Base-by-base conservation (phyloP, 2,888 invertebrate species). In the Cephus rjabovi region DNA sequence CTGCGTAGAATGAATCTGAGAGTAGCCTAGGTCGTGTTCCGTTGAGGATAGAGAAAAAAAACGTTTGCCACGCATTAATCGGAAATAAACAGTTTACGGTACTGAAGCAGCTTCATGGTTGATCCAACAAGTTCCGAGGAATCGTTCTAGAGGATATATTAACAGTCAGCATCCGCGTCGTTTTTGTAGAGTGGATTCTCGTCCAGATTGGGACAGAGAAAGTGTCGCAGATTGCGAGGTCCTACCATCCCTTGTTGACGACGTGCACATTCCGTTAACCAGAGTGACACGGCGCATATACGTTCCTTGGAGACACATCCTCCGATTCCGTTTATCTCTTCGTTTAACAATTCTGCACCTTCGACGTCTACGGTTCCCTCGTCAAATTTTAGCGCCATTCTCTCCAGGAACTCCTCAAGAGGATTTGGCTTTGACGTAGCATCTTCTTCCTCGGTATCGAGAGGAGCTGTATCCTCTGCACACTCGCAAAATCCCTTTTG, bases 151-250 rank as follows among this genome's bases (percentile, higher is more conserved):
- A 56, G 56, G 23, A 9, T 23, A 9, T 56, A 23, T 23, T 23
- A 56, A 56, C 23, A 56, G 56, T 56, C 56, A 56, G 56, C 1
- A 23, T 56, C 56, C 6, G 9, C 56, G 2, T 56, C 23, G 56
- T 56, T 56, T 56, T 56, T 56, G 9, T 56, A 56, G 56, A 9
- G 56, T 23, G 56, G 56, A 56, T 23, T 56, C 56, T 89, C 88
- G 83, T 95, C 95, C 82, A 95, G 87, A 0, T 95, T 94, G 1
- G 96, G 95, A 79, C 95, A 95, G 78, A 94, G 92, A 86, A 94
- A 95, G 85, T 95, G 95, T n/a, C 94, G 91, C 30, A 95, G 93
- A 85, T 96, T 95, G 80, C 95, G 93, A 1, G 95, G 95, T 93
- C 95, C 95, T 71, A 95, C 93, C 88, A 94, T 89, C 4, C 94